Evolutionary conservation across 2,113 vertebrate species (phyloP), one percentile per base, ranked within the genome.

Genomic region (Hystrix brachyura): DNA sequence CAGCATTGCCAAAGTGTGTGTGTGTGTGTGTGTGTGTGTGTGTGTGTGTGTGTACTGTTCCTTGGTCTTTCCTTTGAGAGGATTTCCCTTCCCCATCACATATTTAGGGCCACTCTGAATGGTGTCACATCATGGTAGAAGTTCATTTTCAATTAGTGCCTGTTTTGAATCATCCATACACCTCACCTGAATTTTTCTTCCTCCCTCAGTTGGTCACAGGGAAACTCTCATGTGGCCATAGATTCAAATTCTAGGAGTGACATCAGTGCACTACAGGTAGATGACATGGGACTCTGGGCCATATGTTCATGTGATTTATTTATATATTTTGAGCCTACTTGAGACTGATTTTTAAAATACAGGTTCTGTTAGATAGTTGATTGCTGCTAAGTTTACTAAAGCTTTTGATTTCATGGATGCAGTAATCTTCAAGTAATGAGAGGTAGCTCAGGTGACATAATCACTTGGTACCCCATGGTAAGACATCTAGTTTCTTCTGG

Each of bases 341-440:
- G 38, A 62, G 38, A 8, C 81, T 51, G 32, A 89, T 87, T 87
- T 48, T 59, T 78, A 96, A 96, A 93, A 84, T 46, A 60, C 7
- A 74, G 57, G 85, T 92, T 97, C 51, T 82, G 25, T 51, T 78
- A 79, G 17, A 94, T 23, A 80, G 17, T 29, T 67, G 27, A 69
- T 89, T 74, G 18, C 80, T 81, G 5, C 64, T 91, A 19, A 79
- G 25, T 65, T 85, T 38, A 53, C 53, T 34, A 6, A 19, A 87
- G 57, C n/a, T 94, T 48, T 17, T 91, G 60, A 88, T 62, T 87
- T 81, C 29, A 64, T 87, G 23, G 32, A 14, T 71, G 25, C 86
- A 62, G n/a, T n/a, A 27, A 62, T 86, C 84, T 65, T 57, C 67
- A 96, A 83, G 51, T 91, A 13, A 43, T 18, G n/a, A 38, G 29